Conservation (phyloP, 2,113 vertebrate genomes). For the Thamnophis sirtalis region DNA sequence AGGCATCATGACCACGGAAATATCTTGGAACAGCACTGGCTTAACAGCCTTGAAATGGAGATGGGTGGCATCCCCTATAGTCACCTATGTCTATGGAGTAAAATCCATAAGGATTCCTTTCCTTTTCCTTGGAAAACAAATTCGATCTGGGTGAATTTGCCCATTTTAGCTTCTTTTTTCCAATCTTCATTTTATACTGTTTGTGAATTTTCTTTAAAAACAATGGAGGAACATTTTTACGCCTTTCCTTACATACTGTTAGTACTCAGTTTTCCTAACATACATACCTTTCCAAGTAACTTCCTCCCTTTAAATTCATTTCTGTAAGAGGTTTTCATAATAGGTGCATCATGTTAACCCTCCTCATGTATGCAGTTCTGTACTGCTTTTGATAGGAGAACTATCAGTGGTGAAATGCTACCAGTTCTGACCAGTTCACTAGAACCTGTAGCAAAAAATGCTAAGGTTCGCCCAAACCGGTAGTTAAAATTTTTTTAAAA, state of each 20-base stretch:
- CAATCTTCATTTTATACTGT: not conserved
- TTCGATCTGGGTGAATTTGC: not conserved
- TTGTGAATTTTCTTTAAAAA: not conserved
- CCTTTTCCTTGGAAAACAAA: not conserved
- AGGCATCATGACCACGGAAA: not conserved
- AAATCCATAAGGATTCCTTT: not conserved
- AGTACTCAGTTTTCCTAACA: not conserved
- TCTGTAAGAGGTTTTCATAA: not conserved
- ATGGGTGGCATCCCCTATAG: not conserved
- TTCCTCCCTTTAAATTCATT: not conserved
- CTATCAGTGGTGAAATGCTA: not conserved
- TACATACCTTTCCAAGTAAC: not conserved
- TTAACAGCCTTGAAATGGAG: not conserved
- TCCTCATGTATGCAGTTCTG: not conserved
- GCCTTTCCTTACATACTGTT: not conserved
- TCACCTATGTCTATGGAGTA: not conserved
- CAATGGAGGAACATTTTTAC: not conserved
- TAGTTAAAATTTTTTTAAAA: no score
- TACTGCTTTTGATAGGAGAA: not conserved
- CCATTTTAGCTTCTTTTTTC: not conserved
- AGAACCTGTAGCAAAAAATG: no score
- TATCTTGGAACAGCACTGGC: not conserved
- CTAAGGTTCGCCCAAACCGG: no score
- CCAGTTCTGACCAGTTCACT: no score
- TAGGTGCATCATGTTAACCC: not conserved